Base-by-base conservation (phyloP, 1,140 invertebrate genomes). In the Eumaeus atala region DNA sequence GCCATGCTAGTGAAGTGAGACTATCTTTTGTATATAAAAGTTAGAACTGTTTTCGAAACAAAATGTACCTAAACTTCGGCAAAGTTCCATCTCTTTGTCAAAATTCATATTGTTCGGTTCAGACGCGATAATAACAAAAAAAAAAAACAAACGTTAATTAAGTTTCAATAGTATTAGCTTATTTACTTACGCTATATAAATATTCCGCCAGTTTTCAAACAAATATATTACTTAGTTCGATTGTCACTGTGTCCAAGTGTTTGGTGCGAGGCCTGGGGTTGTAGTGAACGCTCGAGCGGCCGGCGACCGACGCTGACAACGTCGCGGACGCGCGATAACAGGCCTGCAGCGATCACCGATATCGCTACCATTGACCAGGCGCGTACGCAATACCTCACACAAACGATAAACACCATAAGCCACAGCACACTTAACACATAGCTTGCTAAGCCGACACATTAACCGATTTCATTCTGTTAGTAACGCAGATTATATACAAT, bases 261-360 rank as follows among this genome's bases (percentile, higher is more conserved):
- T 67, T 64, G 66, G 33, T 14, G 16, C 14, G 59, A 50, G 33
- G 18, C 42, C 70, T 69, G 68, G 62, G 67, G 59, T 60, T 62
- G 59, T 66, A 81, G 60, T 79, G 78, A 74, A 17, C 12, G 66
- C 58, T 66, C 58, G 54, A 57, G 62, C 63, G 55, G 60, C 61
- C 54, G 57, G 68, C 40, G 40, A 16, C 40, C 21, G 21, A 6
- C 69, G 68, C 75, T 77, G 74, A 76, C 74, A 77, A 58, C 66
- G 67, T 63, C 54, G 66, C 77, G 77, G 76, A 77, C 79, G 72
- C 72, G 62, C 62, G 82, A 83, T 83, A 83, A 75, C 70, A n/a
- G n/a, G n/a, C n/a, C n/a, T n/a, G 40, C 14, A 66, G 54, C 71
- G 74, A 83, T 81, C 75, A 66, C 16, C 66, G 77, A 82, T 76